Evolutionary conservation across 2,797 vertebrate species (phyloP), one percentile per base, ranked within the genome.

Genomic region (Phrynocephalus forsythii): DNA sequence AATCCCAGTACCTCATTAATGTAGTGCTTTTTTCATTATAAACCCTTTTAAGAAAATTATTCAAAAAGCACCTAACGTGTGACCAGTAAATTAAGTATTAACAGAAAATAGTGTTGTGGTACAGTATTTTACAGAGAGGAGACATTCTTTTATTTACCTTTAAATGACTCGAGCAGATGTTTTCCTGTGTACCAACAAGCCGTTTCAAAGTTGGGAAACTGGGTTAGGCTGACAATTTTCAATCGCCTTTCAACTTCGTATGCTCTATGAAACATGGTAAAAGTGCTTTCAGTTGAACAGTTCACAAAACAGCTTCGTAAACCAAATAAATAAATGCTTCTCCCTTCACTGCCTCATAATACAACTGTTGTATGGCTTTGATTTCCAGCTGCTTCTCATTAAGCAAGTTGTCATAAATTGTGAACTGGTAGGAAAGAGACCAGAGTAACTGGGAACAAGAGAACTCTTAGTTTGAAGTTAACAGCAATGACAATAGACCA

Each of bases 111-210:
- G 72, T 56, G 38, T 15, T 0, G 77, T 18, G 33, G n/a, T 68
- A 18, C 60, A 6, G 15, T 9, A 56, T 50, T 76, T 48, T 78
- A 91, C 18, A 52, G 0, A 66, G 82, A 44, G 18, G 33, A 28
- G 0, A 1, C 8, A 63, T 24, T 77, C 67, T 81, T 84, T 24
- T 87, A 76, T 82, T 94, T 97, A 99, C 99, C 98, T 98, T 98
- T 99, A 97, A 99, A 99, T 3, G 97, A 96, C 95, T 99, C 99
- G 10, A 99, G 97, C 52, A 98, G 97, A 93, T 99, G 98, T 89
- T 97, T 98, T 82, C 98, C 99, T 95, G 98, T 98, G 72, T 99
- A 99, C 98, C 99, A 99, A 96, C 99, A 99, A 0, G 98, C 98
- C 0, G 99, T 99, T 97, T 99, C 98, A 1, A 97, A 99, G 97